These are phyloP conservation scores for Lethrus apterus DNA, from an alignment of 1,140 invertebrate species.

Conservation along the genomic window DNA sequence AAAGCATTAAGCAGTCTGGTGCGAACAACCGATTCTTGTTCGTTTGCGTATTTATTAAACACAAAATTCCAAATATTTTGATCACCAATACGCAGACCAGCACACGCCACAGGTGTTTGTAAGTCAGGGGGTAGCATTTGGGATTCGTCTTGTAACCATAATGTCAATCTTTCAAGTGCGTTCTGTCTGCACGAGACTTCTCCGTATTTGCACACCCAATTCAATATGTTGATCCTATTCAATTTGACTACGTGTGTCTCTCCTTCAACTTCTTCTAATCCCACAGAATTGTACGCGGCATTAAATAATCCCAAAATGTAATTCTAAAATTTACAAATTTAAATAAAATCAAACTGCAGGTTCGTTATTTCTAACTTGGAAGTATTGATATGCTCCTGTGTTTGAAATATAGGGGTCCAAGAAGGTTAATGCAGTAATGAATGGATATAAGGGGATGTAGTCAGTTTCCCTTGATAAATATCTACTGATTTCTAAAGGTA, in stretches of 20 bases:
- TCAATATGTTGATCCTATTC: not conserved
- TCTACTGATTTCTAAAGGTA: conserved; percentile 43
- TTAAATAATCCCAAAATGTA: not conserved
- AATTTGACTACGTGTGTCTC: conserved; percentile 10
- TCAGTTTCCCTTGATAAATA: conserved; percentile 48
- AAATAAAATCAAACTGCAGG: not conserved
- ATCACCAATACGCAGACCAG: conserved; percentile 1
- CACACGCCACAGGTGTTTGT: not conserved
- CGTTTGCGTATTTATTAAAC: conserved; percentile 2
- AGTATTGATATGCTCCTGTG: not conserved
- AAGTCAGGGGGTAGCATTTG: not conserved
- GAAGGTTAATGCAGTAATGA: not conserved
- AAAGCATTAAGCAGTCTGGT: not conserved
- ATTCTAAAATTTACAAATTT: not conserved
- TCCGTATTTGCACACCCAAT: not conserved
- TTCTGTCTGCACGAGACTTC: not conserved
- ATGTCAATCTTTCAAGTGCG: not conserved
- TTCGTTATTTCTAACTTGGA: not conserved
- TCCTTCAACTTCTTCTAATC: not conserved
- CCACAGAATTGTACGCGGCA: not conserved
- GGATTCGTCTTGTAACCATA: not conserved
- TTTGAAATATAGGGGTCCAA: conserved; percentile 2
- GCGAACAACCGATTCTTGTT: not conserved
- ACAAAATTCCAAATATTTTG: conserved; percentile 10
- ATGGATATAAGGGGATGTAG: conserved; percentile 18